Evolutionary conservation across 2,888 invertebrate genomes (phyloP).

Genomic region (Lissocephala sabroskyi): DNA sequence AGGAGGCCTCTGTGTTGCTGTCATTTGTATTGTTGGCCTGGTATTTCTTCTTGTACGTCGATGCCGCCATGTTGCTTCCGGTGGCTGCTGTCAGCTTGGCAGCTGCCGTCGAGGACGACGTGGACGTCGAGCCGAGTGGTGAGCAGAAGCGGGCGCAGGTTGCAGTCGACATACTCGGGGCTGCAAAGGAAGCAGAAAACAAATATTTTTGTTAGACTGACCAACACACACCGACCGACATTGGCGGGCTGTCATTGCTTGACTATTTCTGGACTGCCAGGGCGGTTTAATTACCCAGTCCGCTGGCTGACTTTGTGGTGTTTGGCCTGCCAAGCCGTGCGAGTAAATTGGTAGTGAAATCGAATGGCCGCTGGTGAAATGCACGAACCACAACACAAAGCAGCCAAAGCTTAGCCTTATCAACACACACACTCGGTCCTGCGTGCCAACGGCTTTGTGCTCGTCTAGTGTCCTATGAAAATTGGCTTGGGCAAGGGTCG

Average conservation of each 20-base stretch:
- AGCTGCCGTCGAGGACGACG: slow-evolving; percentile 24
- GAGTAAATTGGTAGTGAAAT: slow-evolving; percentile 41
- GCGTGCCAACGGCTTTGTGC: background rate
- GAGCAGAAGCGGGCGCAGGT: slow-evolving; percentile 67
- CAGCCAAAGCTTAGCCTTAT: no score
- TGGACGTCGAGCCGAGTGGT: slow-evolving; percentile 30
- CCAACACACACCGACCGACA: no score
- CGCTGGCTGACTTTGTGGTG: background rate
- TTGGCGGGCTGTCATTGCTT: background rate
- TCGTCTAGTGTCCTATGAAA: slow-evolving; percentile 18
- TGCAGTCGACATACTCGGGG: slow-evolving; percentile 66
- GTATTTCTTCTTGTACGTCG: slow-evolving; percentile 28
- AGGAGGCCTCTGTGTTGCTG: slow-evolving; percentile 54
- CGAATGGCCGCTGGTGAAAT: slow-evolving; percentile 12
- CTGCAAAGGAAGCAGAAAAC: no score
- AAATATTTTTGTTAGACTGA: background rate
- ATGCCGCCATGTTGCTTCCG: slow-evolving; percentile 31
- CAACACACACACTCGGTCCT: slow-evolving; percentile 9
- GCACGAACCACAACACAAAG: no score
- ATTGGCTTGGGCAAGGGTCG: slow-evolving; percentile 32
- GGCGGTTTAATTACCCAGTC: slow-evolving; percentile 25
- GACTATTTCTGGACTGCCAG: slow-evolving; percentile 20
- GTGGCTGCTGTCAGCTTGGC: slow-evolving; percentile 31
- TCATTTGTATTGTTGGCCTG: slow-evolving; percentile 32
- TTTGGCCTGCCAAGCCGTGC: slow-evolving; percentile 11